Conservation (phyloP, 2,113 vertebrate species). For the Phycodurus eques region DNA sequence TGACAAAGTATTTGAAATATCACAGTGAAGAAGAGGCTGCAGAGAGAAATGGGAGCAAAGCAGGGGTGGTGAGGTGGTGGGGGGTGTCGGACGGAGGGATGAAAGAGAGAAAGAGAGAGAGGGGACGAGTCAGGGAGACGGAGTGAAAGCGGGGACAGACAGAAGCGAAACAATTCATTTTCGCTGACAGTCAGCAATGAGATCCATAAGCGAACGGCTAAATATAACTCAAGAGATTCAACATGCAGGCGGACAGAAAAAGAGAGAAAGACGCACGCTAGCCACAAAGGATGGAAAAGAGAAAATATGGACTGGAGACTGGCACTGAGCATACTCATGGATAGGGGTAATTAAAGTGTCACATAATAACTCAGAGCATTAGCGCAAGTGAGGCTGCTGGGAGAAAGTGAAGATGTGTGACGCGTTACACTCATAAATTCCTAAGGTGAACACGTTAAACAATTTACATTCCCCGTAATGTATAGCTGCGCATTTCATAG, state of each 20-base stretch:
- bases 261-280: constrained; percentile 12
- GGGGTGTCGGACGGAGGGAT: constrained; percentile 42
- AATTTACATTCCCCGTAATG: constrained; percentile 15
- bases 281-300: constrained; percentile 34
- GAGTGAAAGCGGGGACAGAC: constrained; percentile 59
- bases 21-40: constrained; percentile 39
- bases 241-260: constrained; percentile 28
- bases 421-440: constrained; percentile 34
- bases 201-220: constrained; percentile 68
- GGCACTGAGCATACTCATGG: constrained; percentile 33
- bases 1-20: constrained; percentile 36
- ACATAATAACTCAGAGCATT: constrained; percentile 49
- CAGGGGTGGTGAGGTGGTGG: constrained; percentile 35
- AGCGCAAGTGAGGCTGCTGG: constrained; percentile 25
- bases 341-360: constrained; percentile 54
- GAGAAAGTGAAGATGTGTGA: constrained; percentile 22
- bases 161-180: constrained; percentile 69
- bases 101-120: constrained; percentile 11
- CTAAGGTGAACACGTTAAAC: constrained; percentile 21
- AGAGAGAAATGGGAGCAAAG: constrained; percentile 40
- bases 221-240: constrained; percentile 66
- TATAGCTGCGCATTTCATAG: constrained; percentile 13
- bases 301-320: constrained; percentile 33
- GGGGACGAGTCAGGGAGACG: constrained; percentile 45
- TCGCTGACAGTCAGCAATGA: constrained; percentile 70